These are phyloP conservation scores for Carcharodon carcharias DNA, from an alignment of 2,797 vertebrate species.

Conservation along the genomic window DNA sequence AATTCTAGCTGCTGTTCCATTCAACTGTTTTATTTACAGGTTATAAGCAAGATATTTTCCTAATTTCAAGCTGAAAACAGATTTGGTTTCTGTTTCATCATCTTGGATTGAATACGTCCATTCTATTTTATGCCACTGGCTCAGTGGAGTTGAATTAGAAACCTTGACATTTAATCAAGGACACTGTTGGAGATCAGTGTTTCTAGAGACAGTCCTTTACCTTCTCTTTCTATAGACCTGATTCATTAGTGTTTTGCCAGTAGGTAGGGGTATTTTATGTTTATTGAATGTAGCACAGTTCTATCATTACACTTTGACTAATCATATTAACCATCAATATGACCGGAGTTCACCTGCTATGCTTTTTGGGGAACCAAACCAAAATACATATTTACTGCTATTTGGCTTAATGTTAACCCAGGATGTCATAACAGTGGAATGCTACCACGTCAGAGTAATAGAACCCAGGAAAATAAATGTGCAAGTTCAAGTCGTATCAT, in stretches of 20 bases:
- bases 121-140: conserved; percentile 12
- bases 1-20: not conserved
- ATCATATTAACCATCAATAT: not conserved
- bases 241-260: not conserved
- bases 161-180: conserved; percentile 37
- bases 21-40: not conserved
- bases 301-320: not conserved
- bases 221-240: not conserved
- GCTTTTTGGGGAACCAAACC: not conserved
- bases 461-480: not conserved
- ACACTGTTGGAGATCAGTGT: conserved; percentile 4
- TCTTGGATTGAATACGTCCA: not conserved
- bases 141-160: not conserved
- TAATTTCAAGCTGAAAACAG: not conserved
- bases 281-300: not conserved
- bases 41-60: not conserved
- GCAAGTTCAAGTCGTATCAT: not conserved
- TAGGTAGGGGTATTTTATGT: not conserved
- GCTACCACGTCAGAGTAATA: not conserved
- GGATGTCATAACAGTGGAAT: not conserved
- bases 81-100: not conserved
- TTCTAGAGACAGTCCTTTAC: not conserved
- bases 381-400: not conserved
- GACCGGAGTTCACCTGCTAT: too few relatives aligned
- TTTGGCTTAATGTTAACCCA: not conserved